Conservation (phyloP, 2,113 vertebrate species). For the Heterochromis multidens region DNA sequence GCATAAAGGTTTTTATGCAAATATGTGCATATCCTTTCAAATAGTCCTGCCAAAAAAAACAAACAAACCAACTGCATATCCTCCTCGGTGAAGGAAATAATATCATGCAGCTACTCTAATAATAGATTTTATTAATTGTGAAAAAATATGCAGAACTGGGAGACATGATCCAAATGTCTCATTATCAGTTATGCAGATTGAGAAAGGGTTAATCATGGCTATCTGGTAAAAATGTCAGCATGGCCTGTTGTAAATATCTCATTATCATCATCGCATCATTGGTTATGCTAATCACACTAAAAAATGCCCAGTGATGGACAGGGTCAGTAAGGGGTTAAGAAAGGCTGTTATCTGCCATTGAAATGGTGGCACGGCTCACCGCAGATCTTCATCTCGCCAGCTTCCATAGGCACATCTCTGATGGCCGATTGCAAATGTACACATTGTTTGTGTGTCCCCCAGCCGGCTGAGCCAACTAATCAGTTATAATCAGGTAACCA, state of each 20-base stretch:
- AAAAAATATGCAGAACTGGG: not conserved
- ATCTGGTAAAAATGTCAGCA: constrained; percentile 13
- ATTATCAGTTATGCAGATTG: not conserved
- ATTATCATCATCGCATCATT: not conserved
- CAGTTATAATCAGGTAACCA: constrained; percentile 68
- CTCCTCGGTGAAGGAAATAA: not conserved
- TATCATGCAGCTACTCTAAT: not conserved
- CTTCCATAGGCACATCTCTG: not conserved
- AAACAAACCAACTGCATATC: not conserved
- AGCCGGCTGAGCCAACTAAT: constrained; percentile 55
- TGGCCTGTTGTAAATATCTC: not conserved
- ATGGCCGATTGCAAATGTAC: not conserved
- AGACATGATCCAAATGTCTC: not conserved
- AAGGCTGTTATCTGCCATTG: not conserved
- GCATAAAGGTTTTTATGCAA: not conserved
- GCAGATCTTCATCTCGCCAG: not conserved
- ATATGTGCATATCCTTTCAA: not conserved
- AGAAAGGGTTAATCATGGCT: not conserved
- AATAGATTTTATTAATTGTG: not conserved
- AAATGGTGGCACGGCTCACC: not conserved
- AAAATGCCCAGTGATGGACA: fast-evolving
- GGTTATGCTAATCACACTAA: not conserved
- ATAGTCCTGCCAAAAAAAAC: not conserved
- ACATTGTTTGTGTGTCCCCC: constrained; percentile 21
- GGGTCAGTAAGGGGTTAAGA: not conserved